phyloP scores from a whole-genome alignment of 2,888 invertebrate genomes.

The Vandiemenella viatica region DNA sequence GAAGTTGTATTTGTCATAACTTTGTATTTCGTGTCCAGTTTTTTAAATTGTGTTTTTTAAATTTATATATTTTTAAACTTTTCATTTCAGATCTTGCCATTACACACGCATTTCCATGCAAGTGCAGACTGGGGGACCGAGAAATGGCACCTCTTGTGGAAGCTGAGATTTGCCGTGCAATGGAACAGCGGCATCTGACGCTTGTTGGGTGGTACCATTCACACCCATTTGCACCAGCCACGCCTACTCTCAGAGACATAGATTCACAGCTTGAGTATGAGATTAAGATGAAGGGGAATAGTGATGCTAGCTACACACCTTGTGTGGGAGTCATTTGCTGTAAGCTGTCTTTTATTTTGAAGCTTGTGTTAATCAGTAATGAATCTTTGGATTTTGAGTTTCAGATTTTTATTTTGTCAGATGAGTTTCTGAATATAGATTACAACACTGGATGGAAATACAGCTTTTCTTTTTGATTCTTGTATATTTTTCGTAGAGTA shows the following conservation, averaged over 20 bases:
- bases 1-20: too few species aligned
- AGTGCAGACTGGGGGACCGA: conserved; percentile 63
- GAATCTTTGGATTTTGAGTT: too few species aligned
- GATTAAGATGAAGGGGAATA: conserved; percentile 82
- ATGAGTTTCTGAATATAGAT: too few species aligned
- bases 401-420: too few species aligned
- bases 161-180: conserved; percentile 64
- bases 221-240: conserved; percentile 74
- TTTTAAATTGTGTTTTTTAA: too few species aligned
- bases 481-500: too few species aligned
- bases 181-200: conserved; percentile 65
- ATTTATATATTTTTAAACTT: too few species aligned
- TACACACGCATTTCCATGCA: conserved; percentile 78
- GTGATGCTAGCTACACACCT: conserved; percentile 82
- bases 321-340: conserved; percentile 86
- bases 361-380: too few species aligned
- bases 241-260: conserved; percentile 75
- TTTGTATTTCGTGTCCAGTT: too few species aligned
- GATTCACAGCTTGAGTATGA: conserved; percentile 90
- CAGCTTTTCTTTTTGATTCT: too few species aligned
- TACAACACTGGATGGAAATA: too few species aligned
- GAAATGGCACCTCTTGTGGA: conserved; percentile 63
- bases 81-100: conserved; percentile 59
- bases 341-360: too few species aligned
- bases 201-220: conserved; percentile 94